phyloP scores from a whole-genome alignment of 2,113 vertebrate genomes.

The Oceanites oceanicus region DNA sequence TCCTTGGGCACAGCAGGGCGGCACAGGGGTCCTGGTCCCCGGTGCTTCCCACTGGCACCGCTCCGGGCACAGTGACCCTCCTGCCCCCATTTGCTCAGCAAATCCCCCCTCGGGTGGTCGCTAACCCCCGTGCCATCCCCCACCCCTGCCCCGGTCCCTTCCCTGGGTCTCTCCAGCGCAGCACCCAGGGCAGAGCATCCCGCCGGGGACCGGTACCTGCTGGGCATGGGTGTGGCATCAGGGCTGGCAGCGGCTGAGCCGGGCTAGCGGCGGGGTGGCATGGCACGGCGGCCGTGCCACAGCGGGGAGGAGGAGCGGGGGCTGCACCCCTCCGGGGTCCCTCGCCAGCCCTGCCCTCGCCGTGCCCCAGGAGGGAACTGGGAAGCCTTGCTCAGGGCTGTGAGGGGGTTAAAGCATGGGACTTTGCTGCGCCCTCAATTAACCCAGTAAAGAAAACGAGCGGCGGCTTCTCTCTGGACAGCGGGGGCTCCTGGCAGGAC shows the following conservation, averaged over 20 bases:
- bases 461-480: fast-evolving
- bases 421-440: neutral
- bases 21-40: neutral
- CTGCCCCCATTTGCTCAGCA: neutral
- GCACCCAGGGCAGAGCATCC: neutral
- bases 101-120: too few relatives aligned
- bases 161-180: fast-evolving
- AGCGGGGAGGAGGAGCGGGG: neutral
- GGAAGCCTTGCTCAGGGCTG: neutral
- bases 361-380: neutral
- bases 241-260: neutral
- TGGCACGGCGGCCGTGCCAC: neutral
- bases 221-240: fast-evolving
- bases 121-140: neutral
- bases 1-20: neutral
- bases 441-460: neutral
- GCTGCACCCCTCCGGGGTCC: neutral
- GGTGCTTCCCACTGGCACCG: neutral
- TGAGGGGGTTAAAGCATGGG: neutral
- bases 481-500: neutral
- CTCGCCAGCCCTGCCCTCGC: neutral
- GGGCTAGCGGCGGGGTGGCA: neutral
- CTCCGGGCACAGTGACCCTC: neutral
- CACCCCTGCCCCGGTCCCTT: neutral
- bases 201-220: neutral